Evolutionary conservation across 2,113 vertebrate species (phyloP), one percentile per base, ranked within the genome.

Genomic region (Origma solitaria): DNA sequence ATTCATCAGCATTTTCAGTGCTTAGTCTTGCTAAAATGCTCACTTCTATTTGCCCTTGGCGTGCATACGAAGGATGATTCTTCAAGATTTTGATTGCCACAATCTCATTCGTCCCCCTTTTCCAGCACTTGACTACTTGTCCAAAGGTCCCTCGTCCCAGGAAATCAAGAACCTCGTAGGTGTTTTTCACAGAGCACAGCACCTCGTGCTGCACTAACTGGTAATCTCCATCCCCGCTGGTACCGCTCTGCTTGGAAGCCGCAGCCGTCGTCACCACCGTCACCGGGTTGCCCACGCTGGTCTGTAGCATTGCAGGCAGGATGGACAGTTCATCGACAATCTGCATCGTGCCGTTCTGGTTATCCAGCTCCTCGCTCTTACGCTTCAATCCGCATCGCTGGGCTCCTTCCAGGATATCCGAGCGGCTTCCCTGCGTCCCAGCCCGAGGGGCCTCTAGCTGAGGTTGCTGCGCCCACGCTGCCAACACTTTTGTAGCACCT

Each of bases 101-200:
- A 3, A 99, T 98, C 94, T 99, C 99, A 30, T 98, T 98, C 31
- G 99, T 99, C 92, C 99, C 99, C 96, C 99, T 98, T 96, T 99
- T 99, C 99, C 99, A 99, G 98, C 99, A 99, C 97, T 99, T 99
- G 42, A 99, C 99, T 27, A 99, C 99, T 97, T 99, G 99, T 68
- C 99, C 99, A 40, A 99, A 99, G 88, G 99, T 99, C 97, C 99
- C 99, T 81, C 99, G 98, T 56, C 99, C 99, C 95, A 99, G 98
- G 97, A 99, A 99, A 98, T 99, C 99, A 58, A 99, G 98, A 94
- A 99, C 99, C 98, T 99, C 99, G 0, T 99, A 99, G 68, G 99
- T 99, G 96, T 99, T 99, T 98, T 99, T 99, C 98, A 99, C 97
- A 27, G 99, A 99, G 96, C 99, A 99, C 90, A 99, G 95, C 79